Evolutionary conservation across 2,888 invertebrate species (phyloP).

Genomic region (Agriotes lineatus): DNA sequence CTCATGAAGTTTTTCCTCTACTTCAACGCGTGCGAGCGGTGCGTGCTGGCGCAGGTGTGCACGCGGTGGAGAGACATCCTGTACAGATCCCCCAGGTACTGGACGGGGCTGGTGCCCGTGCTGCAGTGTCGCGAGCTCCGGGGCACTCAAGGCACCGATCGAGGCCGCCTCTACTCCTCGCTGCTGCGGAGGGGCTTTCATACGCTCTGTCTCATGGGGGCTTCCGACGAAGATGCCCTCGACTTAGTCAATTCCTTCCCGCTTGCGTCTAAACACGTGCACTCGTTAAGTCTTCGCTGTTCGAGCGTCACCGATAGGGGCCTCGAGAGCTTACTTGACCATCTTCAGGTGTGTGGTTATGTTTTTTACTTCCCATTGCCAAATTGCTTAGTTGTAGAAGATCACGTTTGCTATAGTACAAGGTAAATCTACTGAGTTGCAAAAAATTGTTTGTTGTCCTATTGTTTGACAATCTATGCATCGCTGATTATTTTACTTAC

Average conservation of each 20-base stretch:
- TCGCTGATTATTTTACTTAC: no score
- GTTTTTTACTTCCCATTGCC: neutral
- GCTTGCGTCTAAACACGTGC: constrained; percentile 84
- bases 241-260: constrained; percentile 91
- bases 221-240: constrained; percentile 89
- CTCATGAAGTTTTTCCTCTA: constrained; percentile 69
- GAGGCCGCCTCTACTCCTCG: constrained; percentile 80
- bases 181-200: constrained; percentile 89
- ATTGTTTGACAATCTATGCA: no score
- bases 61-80: constrained; percentile 89
- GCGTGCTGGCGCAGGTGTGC: constrained; percentile 87
- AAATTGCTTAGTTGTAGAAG: no score
- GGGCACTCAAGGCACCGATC: constrained; percentile 70
- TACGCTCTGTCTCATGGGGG: constrained; percentile 85
- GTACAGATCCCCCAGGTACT: constrained; percentile 89
- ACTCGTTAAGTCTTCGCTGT: constrained; percentile 87
- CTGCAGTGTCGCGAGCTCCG: constrained; percentile 88
- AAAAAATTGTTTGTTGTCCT: no score
- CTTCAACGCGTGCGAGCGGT: constrained; percentile 76
- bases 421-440: no score
- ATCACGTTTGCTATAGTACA: no score
- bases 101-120: constrained; percentile 88
- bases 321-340: constrained; percentile 88
- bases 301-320: constrained; percentile 93
- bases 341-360: constrained; percentile 77